Evolutionary conservation across 2,888 invertebrate genomes (phyloP).

Genomic region (Sminthurinus aureus): DNA sequence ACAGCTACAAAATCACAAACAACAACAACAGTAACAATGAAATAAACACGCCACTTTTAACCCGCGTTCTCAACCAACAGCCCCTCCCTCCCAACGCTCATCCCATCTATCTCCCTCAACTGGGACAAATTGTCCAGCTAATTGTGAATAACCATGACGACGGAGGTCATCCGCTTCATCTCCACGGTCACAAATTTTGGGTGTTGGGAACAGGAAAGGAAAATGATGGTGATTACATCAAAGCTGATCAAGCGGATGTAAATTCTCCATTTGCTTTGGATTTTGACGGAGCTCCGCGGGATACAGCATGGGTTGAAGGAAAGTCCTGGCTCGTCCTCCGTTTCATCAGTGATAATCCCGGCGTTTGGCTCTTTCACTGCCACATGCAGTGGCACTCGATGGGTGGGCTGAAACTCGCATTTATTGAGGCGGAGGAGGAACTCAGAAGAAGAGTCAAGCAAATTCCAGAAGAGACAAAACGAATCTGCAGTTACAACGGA

Average conservation of each 20-base stretch:
- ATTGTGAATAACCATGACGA: slow-evolving; percentile 46
- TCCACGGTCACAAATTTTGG: slow-evolving; percentile 54
- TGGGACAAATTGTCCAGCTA: slow-evolving; percentile 45
- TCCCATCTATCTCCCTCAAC: no score
- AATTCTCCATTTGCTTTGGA: no score
- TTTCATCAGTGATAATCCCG: slow-evolving; percentile 48
- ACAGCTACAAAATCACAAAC: no score
- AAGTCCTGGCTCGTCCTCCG: slow-evolving; percentile 47
- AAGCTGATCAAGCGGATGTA: not conserved
- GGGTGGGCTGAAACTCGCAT: slow-evolving; percentile 40
- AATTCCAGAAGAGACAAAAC: not conserved
- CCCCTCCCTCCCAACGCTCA: no score
- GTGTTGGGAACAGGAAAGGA: slow-evolving; percentile 46
- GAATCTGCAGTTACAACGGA: not conserved
- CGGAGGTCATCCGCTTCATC: slow-evolving; percentile 54
- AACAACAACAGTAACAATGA: no score
- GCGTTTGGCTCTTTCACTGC: slow-evolving; percentile 49
- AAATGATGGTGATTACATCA: slow-evolving; percentile 29
- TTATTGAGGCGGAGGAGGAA: slow-evolving; percentile 33
- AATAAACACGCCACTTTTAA: no score
- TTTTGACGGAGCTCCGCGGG: slow-evolving; percentile 42
- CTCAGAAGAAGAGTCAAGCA: not conserved
- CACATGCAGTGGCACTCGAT: slow-evolving; percentile 50
- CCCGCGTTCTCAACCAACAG: no score
- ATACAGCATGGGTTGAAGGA: slow-evolving; percentile 42